Evolutionary conservation across 2,113 vertebrate species (phyloP).

Genomic region (Malurus alboscapulatus): DNA sequence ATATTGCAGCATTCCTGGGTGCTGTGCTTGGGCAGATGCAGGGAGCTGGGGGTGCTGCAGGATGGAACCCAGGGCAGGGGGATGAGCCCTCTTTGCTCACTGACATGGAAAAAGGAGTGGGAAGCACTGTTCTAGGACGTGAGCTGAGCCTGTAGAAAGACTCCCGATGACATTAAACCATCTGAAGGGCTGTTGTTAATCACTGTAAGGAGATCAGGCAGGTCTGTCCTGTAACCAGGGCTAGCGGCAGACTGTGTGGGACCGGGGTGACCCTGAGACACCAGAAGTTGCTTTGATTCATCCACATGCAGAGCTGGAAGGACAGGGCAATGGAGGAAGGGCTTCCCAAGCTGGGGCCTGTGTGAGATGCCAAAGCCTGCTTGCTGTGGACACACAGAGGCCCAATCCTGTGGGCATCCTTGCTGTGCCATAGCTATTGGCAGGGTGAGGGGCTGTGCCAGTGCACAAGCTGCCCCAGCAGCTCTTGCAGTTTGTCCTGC

Average conservation of each 20-base stretch:
- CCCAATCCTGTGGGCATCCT: background rate
- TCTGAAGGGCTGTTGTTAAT: background rate
- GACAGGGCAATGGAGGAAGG: background rate
- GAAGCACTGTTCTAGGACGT: background rate
- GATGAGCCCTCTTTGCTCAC: background rate
- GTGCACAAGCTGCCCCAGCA: background rate
- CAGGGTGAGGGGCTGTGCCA: background rate
- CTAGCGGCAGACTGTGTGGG: background rate
- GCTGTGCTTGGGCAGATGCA: fast-evolving
- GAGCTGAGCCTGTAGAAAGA: background rate
- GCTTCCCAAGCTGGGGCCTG: background rate
- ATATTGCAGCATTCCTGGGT: fast-evolving
- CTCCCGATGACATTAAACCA: background rate
- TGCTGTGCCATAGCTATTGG: background rate
- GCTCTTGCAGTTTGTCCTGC: background rate
- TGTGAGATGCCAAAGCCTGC: background rate
- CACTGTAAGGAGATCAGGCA: background rate
- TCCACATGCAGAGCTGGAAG: background rate
- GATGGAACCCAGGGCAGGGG: background rate
- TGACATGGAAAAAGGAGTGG: background rate
- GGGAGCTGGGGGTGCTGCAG: background rate
- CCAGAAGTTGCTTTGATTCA: background rate
- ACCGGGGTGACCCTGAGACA: background rate
- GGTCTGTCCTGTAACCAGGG: background rate
- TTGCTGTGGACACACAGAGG: background rate